These are phyloP conservation scores for Orthonychiurus folsomi DNA, from an alignment of 2,888 invertebrate genomes.

Conservation along the genomic window DNA sequence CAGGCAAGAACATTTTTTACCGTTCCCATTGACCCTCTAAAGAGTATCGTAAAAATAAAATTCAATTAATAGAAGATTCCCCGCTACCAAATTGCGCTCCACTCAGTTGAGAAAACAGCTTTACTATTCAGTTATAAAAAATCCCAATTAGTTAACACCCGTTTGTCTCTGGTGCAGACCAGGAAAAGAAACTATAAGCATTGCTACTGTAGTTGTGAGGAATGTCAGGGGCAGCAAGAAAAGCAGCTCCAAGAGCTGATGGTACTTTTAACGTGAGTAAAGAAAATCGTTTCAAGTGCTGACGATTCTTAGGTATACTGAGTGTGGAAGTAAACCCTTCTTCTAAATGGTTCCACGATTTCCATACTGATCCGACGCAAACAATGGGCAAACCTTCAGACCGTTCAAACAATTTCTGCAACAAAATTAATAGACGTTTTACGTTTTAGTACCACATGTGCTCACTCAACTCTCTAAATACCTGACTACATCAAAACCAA, in stretches of 20 bases:
- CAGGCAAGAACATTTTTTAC: too few species aligned
- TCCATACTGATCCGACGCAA: constrained; percentile 92
- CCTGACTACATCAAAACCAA: too few species aligned
- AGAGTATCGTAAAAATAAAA: too few species aligned
- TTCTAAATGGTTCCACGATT: constrained; percentile 74
- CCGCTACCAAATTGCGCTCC: too few species aligned
- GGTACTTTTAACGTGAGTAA: constrained; percentile 63
- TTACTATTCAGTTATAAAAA: too few species aligned
- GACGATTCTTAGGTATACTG: constrained; percentile 16
- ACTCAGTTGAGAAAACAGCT: too few species aligned
- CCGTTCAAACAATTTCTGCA: constrained; percentile 48
- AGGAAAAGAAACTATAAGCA: not conserved
- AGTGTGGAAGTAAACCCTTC: constrained; percentile 58
- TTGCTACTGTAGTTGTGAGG: constrained; percentile 8
- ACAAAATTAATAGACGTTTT: constrained; percentile 18
- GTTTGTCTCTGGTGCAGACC: too few species aligned
- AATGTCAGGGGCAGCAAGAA: constrained; percentile 50
- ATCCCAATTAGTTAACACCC: too few species aligned
- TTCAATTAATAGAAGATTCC: too few species aligned
- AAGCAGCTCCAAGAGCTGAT: constrained; percentile 77
- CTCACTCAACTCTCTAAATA: too few species aligned
- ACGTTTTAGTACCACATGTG: too few species aligned
- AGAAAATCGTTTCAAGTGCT: constrained; percentile 44
- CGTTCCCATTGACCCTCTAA: too few species aligned
- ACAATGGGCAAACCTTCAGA: constrained; percentile 63